phyloP scores from a whole-genome alignment of 2,113 vertebrate genomes.

The Trochalopteron elliotii region DNA sequence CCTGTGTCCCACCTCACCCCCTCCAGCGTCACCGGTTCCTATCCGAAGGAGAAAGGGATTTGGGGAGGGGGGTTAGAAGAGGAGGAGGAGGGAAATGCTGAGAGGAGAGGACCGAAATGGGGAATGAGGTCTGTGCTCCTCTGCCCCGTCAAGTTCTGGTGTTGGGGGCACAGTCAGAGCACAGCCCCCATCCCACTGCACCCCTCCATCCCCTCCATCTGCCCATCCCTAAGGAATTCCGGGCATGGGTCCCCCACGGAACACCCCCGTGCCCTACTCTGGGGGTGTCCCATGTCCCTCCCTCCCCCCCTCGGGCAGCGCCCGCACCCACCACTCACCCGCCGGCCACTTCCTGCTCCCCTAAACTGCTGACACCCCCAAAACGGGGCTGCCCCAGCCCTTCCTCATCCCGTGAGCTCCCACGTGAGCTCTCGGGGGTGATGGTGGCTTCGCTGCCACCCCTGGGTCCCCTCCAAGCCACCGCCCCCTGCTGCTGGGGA shows the following conservation, averaged over 20 bases:
- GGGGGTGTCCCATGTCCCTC: background rate
- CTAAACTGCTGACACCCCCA: slow-evolving; percentile 19
- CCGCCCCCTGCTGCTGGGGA: background rate
- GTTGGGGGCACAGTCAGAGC: background rate
- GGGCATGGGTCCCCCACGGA: fast-evolving
- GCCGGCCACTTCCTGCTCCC: background rate
- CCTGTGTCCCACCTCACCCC: background rate
- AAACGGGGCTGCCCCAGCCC: background rate
- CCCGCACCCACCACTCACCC: background rate
- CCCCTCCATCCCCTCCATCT: background rate
- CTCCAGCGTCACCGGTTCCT: fast-evolving
- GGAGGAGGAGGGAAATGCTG: background rate
- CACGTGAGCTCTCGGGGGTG: background rate
- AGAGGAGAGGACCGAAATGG: background rate
- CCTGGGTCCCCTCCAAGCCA: background rate
- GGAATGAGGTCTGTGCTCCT: background rate
- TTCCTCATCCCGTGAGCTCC: slow-evolving; percentile 12
- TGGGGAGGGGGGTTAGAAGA: too few relatives aligned
- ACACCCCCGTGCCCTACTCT: background rate
- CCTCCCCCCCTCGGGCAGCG: background rate
- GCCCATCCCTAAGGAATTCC: background rate
- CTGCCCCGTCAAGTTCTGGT: fast-evolving
- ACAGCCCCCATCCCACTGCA: background rate
- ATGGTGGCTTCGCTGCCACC: background rate
- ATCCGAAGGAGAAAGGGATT: background rate